Base-by-base conservation (phyloP, 2,113 vertebrate genomes). In the Gymnobelideus leadbeateri region DNA sequence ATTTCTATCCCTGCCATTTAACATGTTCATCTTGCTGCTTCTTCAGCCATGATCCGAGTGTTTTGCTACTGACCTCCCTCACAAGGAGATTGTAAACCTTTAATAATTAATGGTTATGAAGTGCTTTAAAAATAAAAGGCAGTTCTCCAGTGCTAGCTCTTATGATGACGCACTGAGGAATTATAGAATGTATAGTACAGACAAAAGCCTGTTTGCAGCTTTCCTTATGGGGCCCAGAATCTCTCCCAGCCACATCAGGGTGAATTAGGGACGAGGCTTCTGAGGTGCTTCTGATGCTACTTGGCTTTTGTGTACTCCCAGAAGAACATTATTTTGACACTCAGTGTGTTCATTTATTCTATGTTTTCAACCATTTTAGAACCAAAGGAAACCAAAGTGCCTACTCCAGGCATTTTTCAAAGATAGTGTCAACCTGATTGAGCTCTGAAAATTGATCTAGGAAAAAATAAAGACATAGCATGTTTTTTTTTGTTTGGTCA, bases 41-140 rank as follows among this genome's bases (percentile, higher is more conserved):
- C 92, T 94, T 95, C 21, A 50, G 77, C 53, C 52, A 43, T 61
- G 23, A n/a, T 94, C 55, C 77, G 94, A 51, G 47, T 96, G 46
- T 97, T 97, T 96, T 94, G 91, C 92, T 92, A 52, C 91, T 94
- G 93, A 95, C 94, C 92, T 97, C 96, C 93, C 61, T 91, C 93
- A 84, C 91, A 96, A 95, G 21, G 91, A 91, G 89, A 37, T 93
- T 96, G 91, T 96, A 96, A 94, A 90, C 51, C 25, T 93, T 97
- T 92, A 97, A 95, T 97, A 46, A 96, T 97, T 95, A 94, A 97
- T 94, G 93, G 94, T 93, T 94, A 93, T 92, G 90, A 94, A 97
- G 89, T 96, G 50, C 93, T 96, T 91, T 95, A 90, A 91, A 96
- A 96, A 84, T 50, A 90, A 55, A 93, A 98, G 93, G 37, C 31